These are phyloP conservation scores for Venustoraphidia nigricollis DNA, from an alignment of 2,888 invertebrate genomes.

Conservation along the genomic window DNA sequence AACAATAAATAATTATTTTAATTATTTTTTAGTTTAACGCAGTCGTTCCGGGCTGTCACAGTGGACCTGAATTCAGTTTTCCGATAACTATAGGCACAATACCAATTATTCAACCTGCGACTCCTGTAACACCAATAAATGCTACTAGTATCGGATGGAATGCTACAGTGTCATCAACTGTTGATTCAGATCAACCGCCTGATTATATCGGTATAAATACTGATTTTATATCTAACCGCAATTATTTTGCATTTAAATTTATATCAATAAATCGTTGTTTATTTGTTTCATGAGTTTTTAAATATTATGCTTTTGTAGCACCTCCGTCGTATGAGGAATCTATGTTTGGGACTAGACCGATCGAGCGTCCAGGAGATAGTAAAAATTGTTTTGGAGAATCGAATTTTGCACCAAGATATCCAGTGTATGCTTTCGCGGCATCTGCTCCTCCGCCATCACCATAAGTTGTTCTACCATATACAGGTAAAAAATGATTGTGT, in stretches of 20 bases:
- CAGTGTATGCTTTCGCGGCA: conserved; percentile 39
- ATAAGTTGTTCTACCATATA: no score
- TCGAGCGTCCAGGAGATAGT: conserved; percentile 44
- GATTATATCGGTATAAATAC: no score
- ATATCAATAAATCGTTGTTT: no score
- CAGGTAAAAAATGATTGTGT: no score
- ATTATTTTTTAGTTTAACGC: conserved; percentile 35
- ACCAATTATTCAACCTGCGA: conserved; percentile 33
- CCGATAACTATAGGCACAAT: conserved; percentile 62
- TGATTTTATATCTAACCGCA: no score
- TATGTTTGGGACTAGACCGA: conserved; percentile 36
- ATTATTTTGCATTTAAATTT: no score
- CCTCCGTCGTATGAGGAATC: conserved; percentile 51
- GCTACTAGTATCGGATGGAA: conserved; percentile 20
- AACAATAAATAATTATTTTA: neutral
- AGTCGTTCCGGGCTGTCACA: conserved; percentile 45
- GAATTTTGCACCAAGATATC: conserved; percentile 42
- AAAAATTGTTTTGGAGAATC: conserved; percentile 30
- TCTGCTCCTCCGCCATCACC: conserved; percentile 29
- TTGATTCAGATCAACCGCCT: conserved; percentile 10
- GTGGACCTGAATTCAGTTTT: conserved; percentile 45
- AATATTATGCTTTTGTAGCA: conserved; percentile 27
- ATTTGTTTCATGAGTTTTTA: no score
- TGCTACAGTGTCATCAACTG: conserved; percentile 13
- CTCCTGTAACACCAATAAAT: conserved; percentile 9